Evolutionary conservation across 1,140 invertebrate species (phyloP).

Genomic region (Sipha flava): DNA sequence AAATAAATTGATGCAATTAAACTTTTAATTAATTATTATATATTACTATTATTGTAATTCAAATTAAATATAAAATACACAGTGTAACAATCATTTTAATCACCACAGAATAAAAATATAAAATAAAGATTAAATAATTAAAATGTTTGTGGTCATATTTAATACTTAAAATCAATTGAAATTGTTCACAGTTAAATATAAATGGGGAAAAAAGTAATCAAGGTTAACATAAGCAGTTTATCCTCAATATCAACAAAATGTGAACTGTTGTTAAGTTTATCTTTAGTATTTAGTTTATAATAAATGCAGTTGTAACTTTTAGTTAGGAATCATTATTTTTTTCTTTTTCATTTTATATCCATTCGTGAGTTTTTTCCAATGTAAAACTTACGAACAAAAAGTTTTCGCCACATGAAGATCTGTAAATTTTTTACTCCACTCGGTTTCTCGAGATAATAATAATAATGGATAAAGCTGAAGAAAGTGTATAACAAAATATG

Average conservation of each 20-base stretch:
- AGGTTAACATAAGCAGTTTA: background rate
- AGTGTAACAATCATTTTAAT: too few species aligned
- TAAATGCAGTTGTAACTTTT: background rate
- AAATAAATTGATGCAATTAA: too few species aligned
- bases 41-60: too few species aligned
- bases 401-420: too few species aligned
- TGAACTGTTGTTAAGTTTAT: background rate
- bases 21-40: too few species aligned
- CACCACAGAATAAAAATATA: too few species aligned
- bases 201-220: background rate
- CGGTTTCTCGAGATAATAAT: constrained; percentile 3
- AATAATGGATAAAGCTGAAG: background rate
- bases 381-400: background rate
- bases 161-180: too few species aligned
- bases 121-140: too few species aligned
- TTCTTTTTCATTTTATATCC: background rate
- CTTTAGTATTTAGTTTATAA: background rate
- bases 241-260: background rate
- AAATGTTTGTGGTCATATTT: too few species aligned
- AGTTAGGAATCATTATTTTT: background rate
- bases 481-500: background rate
- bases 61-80: too few species aligned
- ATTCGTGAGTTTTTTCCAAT: background rate
- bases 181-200: too few species aligned
- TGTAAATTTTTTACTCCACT: background rate